Base-by-base conservation (phyloP, 2,888 invertebrate genomes). In the Drosophila infuscata region DNA sequence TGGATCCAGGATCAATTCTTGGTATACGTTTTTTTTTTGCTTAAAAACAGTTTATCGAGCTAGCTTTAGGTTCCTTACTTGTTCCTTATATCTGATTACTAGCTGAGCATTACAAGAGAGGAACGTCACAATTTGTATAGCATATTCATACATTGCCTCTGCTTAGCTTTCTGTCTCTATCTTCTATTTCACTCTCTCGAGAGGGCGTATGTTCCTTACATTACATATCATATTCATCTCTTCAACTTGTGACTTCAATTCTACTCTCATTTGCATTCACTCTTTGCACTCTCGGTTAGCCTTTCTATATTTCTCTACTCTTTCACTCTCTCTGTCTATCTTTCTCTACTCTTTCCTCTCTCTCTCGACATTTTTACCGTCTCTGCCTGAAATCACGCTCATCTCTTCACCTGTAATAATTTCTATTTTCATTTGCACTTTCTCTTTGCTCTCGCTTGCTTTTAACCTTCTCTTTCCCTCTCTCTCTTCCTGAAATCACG, bases 151-250 rank as follows among this genome's bases (percentile, higher is more conserved):
- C 3, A 25, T 20, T 58, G 56, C 66, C 62, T 65, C 25, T 36
- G 78, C 77, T 76, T 68, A 9, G 46, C 54, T 43, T 29, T 54
- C 41, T 8, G 8, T 29, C 46, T 48, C 54, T 59, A 15, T 7
- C 15, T 11, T 57, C 15, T 62, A 20, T 59, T 33, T 51, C 15
- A 43, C 41, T 65, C 17, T 57, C 6, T 68, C 52, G 46, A 15
- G 20, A n/a, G n/a, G 15, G 15, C 20, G 46, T 46, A 15, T 46
- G 20, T 20, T 46, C 12, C 3, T 46, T 20, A 15, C 46, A 46
- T 46, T 46, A 2, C 25, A 46, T 25, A 25, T 46, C 4, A 8
- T 7, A 15, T 46, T 46, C 46, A 25, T 62, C n/a, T 41, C 35
- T 36, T 25, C 15, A 52, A 20, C 46, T 20, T 15, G 15, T 20